Base-by-base conservation (phyloP, 2,888 invertebrate species). In the Ischnura elegans region DNA sequence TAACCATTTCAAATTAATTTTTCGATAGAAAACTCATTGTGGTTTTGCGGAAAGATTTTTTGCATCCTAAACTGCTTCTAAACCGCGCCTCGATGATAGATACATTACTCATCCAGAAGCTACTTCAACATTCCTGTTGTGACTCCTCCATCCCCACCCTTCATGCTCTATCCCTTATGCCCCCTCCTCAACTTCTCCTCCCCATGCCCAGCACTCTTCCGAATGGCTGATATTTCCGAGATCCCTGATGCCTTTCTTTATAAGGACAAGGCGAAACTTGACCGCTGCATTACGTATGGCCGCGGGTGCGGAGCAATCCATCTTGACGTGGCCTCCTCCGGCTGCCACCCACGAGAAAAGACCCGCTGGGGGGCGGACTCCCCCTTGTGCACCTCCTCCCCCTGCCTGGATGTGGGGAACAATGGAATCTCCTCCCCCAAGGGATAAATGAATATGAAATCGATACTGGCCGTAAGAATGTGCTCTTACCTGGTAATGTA, bases 281-380 rank as follows among this genome's bases (percentile, higher is more conserved):
- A 90, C 90, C 90, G 66, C 90, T 90, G 90, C 90, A 90, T 90
- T 61, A 90, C 61, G 90, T 90, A 90, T 90, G 90, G 90, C 90
- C 43, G 61, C 61, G 61, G 61, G 55, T 87, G 42, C 42, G 42
- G 42, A n/a, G 61, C 90, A 3, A 90, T 90, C 90, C 90, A 90
- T 90, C 90, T 90, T 8, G 61, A 61, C 42, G 90, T 42, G 61
- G 42, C 36, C 87, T 36, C 55, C 42, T 29, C 42, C 55, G 36
- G 21, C 25, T n/a, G 21, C 55, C 55, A 61, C 61, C 90, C 61
- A 61, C 61, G 90, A n/a, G 43, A 61, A 25, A 36, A 43, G 61
- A 42, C 29, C 36, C n/a, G 36, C 4, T 19, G 25, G 61, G 36
- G 76, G 36, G 61, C 2, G 25, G 25, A n/a, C 25, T 36, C 25